Percentiles rank a stretch among this genome's conserved stretches.
Evolutionary conservation across 2,888 invertebrate genomes (phyloP).

Genomic region (Ptycholaimellus sp.): DNA sequence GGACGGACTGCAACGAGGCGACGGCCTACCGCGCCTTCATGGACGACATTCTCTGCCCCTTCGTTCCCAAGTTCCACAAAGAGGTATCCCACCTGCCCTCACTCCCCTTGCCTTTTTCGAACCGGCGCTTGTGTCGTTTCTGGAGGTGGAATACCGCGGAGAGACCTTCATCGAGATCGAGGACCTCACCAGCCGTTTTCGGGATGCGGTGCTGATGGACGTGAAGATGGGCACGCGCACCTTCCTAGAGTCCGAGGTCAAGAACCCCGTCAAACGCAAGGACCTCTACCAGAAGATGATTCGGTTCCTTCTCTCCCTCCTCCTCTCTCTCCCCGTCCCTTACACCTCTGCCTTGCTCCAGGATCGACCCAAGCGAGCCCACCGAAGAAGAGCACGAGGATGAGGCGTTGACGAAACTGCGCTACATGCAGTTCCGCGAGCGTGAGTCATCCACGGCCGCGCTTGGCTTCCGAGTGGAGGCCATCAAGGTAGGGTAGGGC

Average conservation of each 20-base stretch:
- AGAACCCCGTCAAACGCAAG: constrained; percentile 51
- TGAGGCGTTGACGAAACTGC: constrained; percentile 66
- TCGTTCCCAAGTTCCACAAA: constrained; percentile 29
- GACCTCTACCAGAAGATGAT: constrained; percentile 92
- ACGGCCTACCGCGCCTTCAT: constrained; percentile 27
- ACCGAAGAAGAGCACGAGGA: constrained; percentile 53
- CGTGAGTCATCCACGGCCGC: constrained; percentile 69
- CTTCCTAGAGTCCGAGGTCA: constrained; percentile 78
- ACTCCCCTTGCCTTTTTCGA: too few relatives aligned
- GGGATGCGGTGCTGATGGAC: constrained; percentile 84
- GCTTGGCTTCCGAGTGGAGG: constrained; percentile 84
- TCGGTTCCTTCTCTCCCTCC: too few relatives aligned
- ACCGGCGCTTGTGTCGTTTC: too few relatives aligned
- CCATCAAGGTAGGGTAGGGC: constrained; percentile 42
- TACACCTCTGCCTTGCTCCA: too few relatives aligned
- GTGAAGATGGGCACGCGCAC: constrained; percentile 83
- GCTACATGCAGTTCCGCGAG: constrained; percentile 86
- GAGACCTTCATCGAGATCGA: constrained; percentile 82
- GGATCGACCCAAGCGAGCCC: constrained; percentile 61
- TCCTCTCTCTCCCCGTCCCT: too few relatives aligned
- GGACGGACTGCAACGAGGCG: constrained; percentile 28
- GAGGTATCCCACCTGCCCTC: too few relatives aligned
- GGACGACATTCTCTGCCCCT: constrained; percentile 16
- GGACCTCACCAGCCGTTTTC: constrained; percentile 66
- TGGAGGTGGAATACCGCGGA: too few relatives aligned